A percentile compares a stretch with the other conserved stretches of the same genome.
phyloP scores from a whole-genome alignment of 1,140 invertebrate genomes.

The Solenopsis fugax region DNA sequence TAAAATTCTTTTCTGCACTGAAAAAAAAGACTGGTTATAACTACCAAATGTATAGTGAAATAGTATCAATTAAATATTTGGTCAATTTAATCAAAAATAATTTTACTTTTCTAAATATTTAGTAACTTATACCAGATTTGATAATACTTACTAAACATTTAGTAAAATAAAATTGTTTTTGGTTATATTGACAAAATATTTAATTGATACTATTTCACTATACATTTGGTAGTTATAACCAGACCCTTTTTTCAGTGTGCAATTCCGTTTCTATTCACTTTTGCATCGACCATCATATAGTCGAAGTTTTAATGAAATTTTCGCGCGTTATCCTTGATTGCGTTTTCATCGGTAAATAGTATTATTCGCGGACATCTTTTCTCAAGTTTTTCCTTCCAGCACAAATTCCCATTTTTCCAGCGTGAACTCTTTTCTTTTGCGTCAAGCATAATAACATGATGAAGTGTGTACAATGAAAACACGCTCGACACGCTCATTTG shows the following conservation, averaged over 20 bases:
- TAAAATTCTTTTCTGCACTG: not conserved
- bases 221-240: too few relatives aligned
- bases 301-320: constrained; percentile 51
- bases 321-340: constrained; percentile 37
- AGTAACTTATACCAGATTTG: too few relatives aligned
- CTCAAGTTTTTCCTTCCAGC: constrained; percentile 11
- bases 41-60: too few relatives aligned
- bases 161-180: too few relatives aligned
- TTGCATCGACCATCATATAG: not conserved
- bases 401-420: constrained; percentile 31
- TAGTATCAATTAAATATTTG: too few relatives aligned
- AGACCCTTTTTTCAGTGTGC: too few relatives aligned
- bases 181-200: too few relatives aligned
- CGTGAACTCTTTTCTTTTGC: constrained; percentile 56
- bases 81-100: too few relatives aligned
- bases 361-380: constrained; percentile 53
- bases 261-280: not conserved
- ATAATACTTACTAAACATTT: too few relatives aligned
- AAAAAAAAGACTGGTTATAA: too few relatives aligned
- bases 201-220: too few relatives aligned
- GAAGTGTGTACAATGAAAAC: constrained; percentile 16
- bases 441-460: constrained; percentile 61
- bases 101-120: too few relatives aligned
- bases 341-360: constrained; percentile 42
- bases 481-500: not conserved